Base-by-base conservation (phyloP, 2,888 invertebrate species). In the Spisula subtruncata region DNA sequence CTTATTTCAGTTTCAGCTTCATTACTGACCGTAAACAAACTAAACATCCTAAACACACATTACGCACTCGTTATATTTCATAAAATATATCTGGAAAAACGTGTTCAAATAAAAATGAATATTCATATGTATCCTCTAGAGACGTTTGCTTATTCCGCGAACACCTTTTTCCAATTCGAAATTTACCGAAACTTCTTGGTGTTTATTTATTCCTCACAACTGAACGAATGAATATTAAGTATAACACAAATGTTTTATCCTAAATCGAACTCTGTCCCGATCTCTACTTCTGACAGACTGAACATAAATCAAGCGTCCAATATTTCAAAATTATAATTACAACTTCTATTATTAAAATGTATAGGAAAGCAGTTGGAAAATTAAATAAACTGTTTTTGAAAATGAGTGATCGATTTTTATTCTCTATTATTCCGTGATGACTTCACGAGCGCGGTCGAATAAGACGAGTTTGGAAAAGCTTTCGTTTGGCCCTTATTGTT, bases 401-500 rank as follows among this genome's bases (percentile, higher is more conserved):
- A 2, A 12, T 12, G 32, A 75, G 35, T 29, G 75, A 75, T 75
- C 75, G 75, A 75, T 75, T 75, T 75, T 75, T 41, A n/a, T 41
- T 75, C 35, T 35, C 35, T 16, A 75, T 75, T 75, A 75, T 75
- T 75, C 18, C 35, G 14, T 6, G 35, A 75, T 35, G 35, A 75
- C 32, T 75, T 12, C 35, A 35, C 35, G 75, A 35, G 18, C 75
- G 32, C 14, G 18, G 14, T 32, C 32, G 32, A 75, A 35, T 32
- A 75, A 75, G 35, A 32, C 35, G 35, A 25, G 18, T 75, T 75
- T 4, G 16, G 75, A 75, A 41, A 75, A 75, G 75, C 75, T 29
- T 75, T 75, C 75, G 10, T 12, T 75, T 32, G 75, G 8, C 75
- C n/a, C 35, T 32, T 75, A 32, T 75, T 75, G 75, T 75, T 75